phyloP scores from a whole-genome alignment of 1,140 invertebrate genomes.

The Mactra quadrangularis region DNA sequence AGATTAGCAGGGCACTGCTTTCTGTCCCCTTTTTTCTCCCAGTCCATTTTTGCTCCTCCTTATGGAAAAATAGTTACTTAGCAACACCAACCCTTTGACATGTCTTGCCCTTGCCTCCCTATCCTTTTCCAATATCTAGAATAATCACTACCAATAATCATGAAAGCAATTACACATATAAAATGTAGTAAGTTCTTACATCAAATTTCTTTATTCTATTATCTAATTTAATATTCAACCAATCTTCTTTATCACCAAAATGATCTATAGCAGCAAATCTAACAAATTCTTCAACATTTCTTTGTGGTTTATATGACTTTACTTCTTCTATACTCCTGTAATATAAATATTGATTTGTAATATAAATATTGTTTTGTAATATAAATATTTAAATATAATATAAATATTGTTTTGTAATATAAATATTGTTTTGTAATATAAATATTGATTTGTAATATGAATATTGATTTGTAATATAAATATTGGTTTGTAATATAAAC shows the following conservation, averaged over 20 bases:
- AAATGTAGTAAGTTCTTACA: too few species aligned
- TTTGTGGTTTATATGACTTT: constrained; percentile 52
- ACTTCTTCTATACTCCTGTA: constrained; percentile 47
- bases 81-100: too few species aligned
- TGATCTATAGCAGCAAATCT: constrained; percentile 12
- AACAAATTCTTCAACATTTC: constrained; percentile 34
- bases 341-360: background rate
- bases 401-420: background rate
- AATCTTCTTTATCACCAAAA: constrained; percentile 34
- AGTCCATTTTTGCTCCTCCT: too few species aligned
- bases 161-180: too few species aligned
- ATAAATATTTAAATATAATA: background rate
- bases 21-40: too few species aligned
- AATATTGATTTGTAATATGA: background rate
- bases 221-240: constrained; percentile 20
- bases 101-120: too few species aligned
- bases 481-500: too few species aligned
- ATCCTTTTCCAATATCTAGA: too few species aligned
- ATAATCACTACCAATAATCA: too few species aligned
- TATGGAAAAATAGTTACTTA: too few species aligned
- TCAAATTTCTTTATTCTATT: constrained; percentile 57
- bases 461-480: background rate
- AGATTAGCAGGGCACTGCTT: too few species aligned
- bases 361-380: too few species aligned
- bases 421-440: background rate